Percentiles rank a stretch among this genome's conserved stretches.
phyloP scores from a whole-genome alignment of 2,888 invertebrate species.

The Cenopis cana region DNA sequence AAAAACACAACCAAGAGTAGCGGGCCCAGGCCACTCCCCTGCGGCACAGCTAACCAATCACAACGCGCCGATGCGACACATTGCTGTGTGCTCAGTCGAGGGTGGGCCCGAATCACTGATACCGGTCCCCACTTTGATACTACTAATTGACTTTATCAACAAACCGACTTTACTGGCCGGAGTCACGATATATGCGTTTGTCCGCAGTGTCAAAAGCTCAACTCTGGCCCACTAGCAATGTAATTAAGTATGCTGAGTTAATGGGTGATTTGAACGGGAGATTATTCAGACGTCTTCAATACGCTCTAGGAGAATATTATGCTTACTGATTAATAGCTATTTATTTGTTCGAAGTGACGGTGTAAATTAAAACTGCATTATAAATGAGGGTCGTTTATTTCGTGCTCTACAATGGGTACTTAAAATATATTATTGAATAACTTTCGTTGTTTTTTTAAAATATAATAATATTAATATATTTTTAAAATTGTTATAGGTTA shows the following conservation, averaged over 20 bases:
- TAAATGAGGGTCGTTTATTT: constrained; percentile 14
- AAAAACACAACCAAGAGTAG: constrained; percentile 69
- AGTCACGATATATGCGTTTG: constrained; percentile 84
- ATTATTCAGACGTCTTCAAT: constrained; percentile 44
- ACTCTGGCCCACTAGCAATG: constrained; percentile 75
- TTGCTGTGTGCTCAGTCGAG: constrained; percentile 57
- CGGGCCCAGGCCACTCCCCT: constrained; percentile 77
- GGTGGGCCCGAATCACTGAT: constrained; percentile 81
- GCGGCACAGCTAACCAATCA: constrained; percentile 74
- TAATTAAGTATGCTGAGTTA: constrained; percentile 78
- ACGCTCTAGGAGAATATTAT: constrained; percentile 41
- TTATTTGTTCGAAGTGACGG: constrained; percentile 41
- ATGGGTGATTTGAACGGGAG: constrained; percentile 71
- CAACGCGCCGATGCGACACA: constrained; percentile 64
- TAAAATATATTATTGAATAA: background rate
- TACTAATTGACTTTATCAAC: constrained; percentile 85
- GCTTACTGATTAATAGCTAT: constrained; percentile 41
- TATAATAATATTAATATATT: background rate
- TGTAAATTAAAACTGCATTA: constrained; percentile 39
- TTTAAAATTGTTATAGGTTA: too few species aligned
- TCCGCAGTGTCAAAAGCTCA: constrained; percentile 83
- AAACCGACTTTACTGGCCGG: constrained; percentile 83
- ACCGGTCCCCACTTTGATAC: constrained; percentile 82
- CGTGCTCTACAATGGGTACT: background rate
- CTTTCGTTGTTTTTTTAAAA: background rate